Conservation (phyloP, 2,797 vertebrate genomes). For the Etheostoma nigrum region DNA sequence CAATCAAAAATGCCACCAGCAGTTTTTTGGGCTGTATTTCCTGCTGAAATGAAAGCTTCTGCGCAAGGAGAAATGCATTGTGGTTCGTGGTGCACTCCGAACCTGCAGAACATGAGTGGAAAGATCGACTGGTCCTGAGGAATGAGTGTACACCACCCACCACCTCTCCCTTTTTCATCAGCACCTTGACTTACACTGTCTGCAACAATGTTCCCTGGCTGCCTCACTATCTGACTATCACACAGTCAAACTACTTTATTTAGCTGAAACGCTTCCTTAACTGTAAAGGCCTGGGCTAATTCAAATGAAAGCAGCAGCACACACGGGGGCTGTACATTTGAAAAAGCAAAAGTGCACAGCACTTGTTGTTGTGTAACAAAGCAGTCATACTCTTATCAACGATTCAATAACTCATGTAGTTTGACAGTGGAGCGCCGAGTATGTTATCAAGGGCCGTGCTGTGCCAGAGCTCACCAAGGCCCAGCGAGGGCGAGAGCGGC, state of each 20-base stretch:
- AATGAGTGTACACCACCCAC: constrained; percentile 61
- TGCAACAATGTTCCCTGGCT: neutral
- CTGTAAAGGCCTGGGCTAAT: constrained; percentile 9
- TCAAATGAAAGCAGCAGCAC: constrained; percentile 28
- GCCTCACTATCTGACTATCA: constrained; percentile 12
- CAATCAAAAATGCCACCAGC: neutral
- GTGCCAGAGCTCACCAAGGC: constrained; percentile 24
- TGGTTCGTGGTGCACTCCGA: constrained; percentile 46
- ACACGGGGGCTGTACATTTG: neutral
- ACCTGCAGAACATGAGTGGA: constrained; percentile 41
- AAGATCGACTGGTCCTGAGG: constrained; percentile 37
- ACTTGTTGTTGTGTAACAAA: constrained; percentile 31
- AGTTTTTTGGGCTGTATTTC: constrained; percentile 4
- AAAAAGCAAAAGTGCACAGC: constrained; percentile 39
- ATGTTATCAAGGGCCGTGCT: constrained; percentile 33
- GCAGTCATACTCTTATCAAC: constrained; percentile 50
- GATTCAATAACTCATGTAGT: constrained; percentile 41
- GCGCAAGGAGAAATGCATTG: constrained; percentile 44
- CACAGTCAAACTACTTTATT: neutral
- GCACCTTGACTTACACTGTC: neutral
- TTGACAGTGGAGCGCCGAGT: constrained; percentile 28
- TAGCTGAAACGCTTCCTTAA: constrained; percentile 8
- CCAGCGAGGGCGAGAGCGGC: neutral
- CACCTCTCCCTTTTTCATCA: constrained; percentile 28
- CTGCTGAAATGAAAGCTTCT: neutral